phyloP scores from a whole-genome alignment of 2,797 vertebrate genomes.

The Hoplostethus mediterraneus region DNA sequence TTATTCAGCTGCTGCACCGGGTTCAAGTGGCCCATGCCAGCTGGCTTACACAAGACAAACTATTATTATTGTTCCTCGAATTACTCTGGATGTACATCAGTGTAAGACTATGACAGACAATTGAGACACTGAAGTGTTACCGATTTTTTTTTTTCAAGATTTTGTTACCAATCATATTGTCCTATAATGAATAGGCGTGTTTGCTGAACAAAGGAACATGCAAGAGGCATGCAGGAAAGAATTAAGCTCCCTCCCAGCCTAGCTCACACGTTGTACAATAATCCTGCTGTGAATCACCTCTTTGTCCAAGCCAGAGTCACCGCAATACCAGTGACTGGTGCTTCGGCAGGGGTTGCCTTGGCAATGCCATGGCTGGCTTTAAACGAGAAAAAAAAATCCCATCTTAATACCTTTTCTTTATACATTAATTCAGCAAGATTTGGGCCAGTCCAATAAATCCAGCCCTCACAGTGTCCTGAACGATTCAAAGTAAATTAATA shows the following conservation, averaged over 20 bases:
- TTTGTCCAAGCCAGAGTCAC: slow-evolving; percentile 78
- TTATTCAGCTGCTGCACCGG: neutral
- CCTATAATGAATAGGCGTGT: slow-evolving; percentile 59
- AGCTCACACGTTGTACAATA: slow-evolving; percentile 77
- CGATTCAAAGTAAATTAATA: neutral
- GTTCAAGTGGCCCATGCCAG: neutral
- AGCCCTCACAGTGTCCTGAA: neutral
- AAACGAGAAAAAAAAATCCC: slow-evolving; percentile 33
- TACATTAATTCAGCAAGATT: slow-evolving; percentile 6
- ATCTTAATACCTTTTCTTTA: slow-evolving; percentile 37
- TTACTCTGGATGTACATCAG: slow-evolving; percentile 11
- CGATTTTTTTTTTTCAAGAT: slow-evolving; percentile 51
- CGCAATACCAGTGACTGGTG: slow-evolving; percentile 62
- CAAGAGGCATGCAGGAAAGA: slow-evolving; percentile 74
- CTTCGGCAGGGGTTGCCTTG: slow-evolving; percentile 70
- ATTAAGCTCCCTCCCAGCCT: slow-evolving; percentile 68
- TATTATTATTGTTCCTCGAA: slow-evolving; percentile 3
- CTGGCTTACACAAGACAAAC: slow-evolving; percentile 1
- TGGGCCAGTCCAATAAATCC: slow-evolving; percentile 4
- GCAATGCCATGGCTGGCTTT: slow-evolving; percentile 67
- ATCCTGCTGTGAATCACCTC: slow-evolving; percentile 80
- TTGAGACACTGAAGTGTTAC: slow-evolving; percentile 2
- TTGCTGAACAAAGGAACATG: slow-evolving; percentile 68
- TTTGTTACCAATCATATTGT: slow-evolving; percentile 53
- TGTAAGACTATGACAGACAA: neutral